Conservation (phyloP, 2,113 vertebrate species). For the Bufo gargarizans region DNA sequence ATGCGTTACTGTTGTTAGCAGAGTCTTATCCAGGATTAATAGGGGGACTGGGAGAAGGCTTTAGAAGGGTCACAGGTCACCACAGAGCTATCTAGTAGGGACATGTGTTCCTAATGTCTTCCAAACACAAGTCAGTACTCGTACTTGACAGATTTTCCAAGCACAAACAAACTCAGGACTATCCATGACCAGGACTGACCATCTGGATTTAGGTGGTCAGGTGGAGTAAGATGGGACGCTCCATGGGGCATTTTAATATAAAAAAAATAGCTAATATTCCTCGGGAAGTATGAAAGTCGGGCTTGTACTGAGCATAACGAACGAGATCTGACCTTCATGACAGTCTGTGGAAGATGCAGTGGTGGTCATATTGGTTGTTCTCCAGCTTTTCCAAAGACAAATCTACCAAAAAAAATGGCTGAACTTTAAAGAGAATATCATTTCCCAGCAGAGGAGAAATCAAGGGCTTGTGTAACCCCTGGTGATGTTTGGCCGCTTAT, state of each 20-base stretch:
- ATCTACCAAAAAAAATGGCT: background rate
- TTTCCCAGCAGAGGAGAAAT: background rate
- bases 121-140: background rate
- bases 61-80: slow-evolving; percentile 5
- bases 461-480: background rate
- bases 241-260: background rate
- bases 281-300: too few relatives aligned
- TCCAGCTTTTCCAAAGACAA: background rate
- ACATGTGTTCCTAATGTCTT: background rate
- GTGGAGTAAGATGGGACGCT: background rate
- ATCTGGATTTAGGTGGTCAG: background rate
- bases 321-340: background rate
- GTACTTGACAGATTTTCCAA: background rate
- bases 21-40: background rate
- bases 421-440: background rate
- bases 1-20: background rate
- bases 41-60: background rate
- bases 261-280: background rate
- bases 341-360: background rate
- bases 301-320: too few relatives aligned
- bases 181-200: background rate
- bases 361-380: background rate
- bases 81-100: background rate
- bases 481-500: background rate
- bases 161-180: background rate